Base-by-base conservation (phyloP, 2,888 invertebrate species). In the Apodemia hepburni region DNA sequence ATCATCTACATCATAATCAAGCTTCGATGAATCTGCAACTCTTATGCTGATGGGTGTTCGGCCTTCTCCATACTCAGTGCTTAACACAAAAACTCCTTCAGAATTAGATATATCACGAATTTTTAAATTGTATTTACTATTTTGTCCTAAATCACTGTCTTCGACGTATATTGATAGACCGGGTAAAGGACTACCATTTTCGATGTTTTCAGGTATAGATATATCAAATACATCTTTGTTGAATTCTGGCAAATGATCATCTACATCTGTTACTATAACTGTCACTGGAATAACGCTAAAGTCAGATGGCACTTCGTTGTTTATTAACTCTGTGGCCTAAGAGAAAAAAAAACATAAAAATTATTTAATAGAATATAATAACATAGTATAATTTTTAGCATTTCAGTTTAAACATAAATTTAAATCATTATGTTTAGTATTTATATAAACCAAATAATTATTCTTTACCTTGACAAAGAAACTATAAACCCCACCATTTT, bases 401-500 rank as follows among this genome's bases (percentile, higher is more conserved):
- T 12, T 38, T 12, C 12, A 3, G 4, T 38, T 38, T 38, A 38
- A 38, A 38, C 5, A 42, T 15, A 0, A 15, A 42, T 42, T 15
- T 15, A 42, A 42, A 42, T 5, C 15, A 42, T 42, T 38, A 3
- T 35, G 4, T 12, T 38, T 38, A 38, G 12, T 12, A 12, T 12
- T 38, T 3, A 3, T 38, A 12, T 38, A 38, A 8, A 7, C 11
- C 38, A 42, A 5, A 1, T 15, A 42, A 15, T 42, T 42, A 15
- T 15, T 15, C 4, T 15, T 69, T 76, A 93, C 93, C 83, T 93
- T 93, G 1, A 96, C 92, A 61, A 90, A 92, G 69, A 96, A 95
- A 7, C 92, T 94, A 74, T 96, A 96, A 59, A 96, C 95, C 3
- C 96, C 96, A 4, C 96, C 96, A 75, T 95, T 96, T 73, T 95